These are phyloP conservation scores for Lepidurus couesii DNA, from an alignment of 1,140 invertebrate species.

Conservation along the genomic window DNA sequence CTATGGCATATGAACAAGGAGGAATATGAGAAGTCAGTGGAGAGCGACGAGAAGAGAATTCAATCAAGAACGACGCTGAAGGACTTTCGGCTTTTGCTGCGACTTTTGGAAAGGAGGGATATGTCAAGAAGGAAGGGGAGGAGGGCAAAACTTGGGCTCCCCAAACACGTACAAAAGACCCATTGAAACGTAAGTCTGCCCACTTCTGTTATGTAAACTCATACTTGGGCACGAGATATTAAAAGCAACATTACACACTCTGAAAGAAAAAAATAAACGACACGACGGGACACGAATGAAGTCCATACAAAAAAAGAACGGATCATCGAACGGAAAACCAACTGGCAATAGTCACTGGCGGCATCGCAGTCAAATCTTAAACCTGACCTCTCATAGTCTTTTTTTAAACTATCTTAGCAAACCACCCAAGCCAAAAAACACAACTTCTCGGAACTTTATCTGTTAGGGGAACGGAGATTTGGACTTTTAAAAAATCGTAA, in stretches of 20 bases:
- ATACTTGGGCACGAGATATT: conserved; percentile 4
- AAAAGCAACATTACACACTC: neutral
- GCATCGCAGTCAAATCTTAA: too few relatives aligned
- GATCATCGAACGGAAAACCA: neutral
- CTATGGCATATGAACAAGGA: neutral
- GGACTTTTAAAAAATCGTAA: neutral
- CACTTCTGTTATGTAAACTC: conserved; percentile 2
- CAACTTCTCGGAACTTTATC: too few relatives aligned
- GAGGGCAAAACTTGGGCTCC: neutral
- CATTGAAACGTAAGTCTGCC: neutral
- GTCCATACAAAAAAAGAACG: neutral
- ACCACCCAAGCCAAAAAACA: too few relatives aligned
- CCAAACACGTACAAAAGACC: neutral
- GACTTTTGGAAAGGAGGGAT: neutral
- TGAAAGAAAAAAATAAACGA: neutral
- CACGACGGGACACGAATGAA: neutral
- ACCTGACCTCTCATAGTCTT: too few relatives aligned
- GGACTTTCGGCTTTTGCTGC: neutral
- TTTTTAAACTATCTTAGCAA: too few relatives aligned
- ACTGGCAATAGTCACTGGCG: neutral
- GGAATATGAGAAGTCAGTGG: neutral
- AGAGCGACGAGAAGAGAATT: conserved; percentile 4
- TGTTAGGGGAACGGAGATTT: too few relatives aligned
- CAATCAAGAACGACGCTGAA: neutral
- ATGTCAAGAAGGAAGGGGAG: neutral